Conservation (phyloP, 1,140 invertebrate genomes). For the Drosophila ananassae region DNA sequence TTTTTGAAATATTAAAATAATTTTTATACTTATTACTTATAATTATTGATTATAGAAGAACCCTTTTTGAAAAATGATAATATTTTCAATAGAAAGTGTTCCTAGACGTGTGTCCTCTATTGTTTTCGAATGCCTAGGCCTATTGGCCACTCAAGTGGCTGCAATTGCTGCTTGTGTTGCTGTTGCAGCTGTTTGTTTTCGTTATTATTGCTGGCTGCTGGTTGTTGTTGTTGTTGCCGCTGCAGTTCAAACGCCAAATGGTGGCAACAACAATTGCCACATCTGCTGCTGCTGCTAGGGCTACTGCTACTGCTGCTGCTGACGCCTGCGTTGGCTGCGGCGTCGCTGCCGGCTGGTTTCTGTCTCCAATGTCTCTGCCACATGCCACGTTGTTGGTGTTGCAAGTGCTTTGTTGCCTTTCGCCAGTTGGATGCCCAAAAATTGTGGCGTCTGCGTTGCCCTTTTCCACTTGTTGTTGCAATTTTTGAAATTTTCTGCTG, state of each 20-base stretch:
- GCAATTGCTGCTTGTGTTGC: slow-evolving; percentile 52
- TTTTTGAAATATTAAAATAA: neutral
- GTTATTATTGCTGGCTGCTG: slow-evolving; percentile 33
- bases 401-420: slow-evolving; percentile 44
- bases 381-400: slow-evolving; percentile 25
- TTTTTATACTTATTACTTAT: too few species aligned
- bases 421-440: slow-evolving; percentile 71
- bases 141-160: slow-evolving; percentile 75
- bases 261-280: slow-evolving; percentile 30
- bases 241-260: slow-evolving; percentile 63
- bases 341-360: slow-evolving; percentile 33
- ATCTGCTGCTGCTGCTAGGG: slow-evolving; percentile 7
- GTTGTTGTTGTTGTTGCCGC: slow-evolving; percentile 39
- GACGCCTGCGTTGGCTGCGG: neutral
- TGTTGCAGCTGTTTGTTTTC: slow-evolving; percentile 34
- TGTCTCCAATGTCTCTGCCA: slow-evolving; percentile 40
- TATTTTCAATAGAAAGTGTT: neutral
- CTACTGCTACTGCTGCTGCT: slow-evolving; percentile 15
- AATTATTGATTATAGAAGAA: too few species aligned
- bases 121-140: slow-evolving; percentile 31
- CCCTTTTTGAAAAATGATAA: neutral
- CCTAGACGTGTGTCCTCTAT: neutral
- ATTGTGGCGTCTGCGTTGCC: slow-evolving; percentile 62
- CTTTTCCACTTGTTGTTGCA: slow-evolving; percentile 46
- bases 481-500: slow-evolving; percentile 49